A percentile compares a stretch with the other conserved stretches of the same genome.
These are phyloP conservation scores for Cyprinodon tularosa DNA, from an alignment of 2,113 vertebrate genomes.

Conservation along the genomic window DNA sequence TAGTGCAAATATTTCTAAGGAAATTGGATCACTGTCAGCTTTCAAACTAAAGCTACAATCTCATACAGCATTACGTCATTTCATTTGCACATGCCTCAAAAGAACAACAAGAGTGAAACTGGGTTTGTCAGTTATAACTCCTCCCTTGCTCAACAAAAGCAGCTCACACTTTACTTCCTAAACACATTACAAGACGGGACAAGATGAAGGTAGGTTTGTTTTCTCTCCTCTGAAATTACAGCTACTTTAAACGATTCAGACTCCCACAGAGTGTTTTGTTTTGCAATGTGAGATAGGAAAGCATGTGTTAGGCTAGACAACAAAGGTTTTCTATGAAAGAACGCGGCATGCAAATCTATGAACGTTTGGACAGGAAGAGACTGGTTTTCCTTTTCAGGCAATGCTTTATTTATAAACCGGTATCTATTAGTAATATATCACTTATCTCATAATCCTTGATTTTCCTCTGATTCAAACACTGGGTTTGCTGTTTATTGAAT, in stretches of 20 bases:
- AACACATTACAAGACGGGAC: not conserved
- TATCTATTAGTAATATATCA: not conserved
- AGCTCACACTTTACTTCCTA: too few species aligned
- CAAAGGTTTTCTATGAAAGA: not conserved
- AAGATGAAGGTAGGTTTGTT: not conserved
- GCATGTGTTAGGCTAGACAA: not conserved
- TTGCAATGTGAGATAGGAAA: not conserved
- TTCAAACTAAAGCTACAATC: not conserved
- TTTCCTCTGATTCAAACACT: not conserved
- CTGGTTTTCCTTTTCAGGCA: not conserved
- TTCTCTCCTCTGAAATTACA: not conserved
- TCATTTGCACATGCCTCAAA: too few species aligned
- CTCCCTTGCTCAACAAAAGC: too few species aligned
- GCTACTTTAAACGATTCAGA: not conserved
- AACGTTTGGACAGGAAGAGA: not conserved
- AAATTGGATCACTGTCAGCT: not conserved
- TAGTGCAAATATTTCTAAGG: not conserved
- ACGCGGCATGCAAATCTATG: not conserved
- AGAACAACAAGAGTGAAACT: not conserved
- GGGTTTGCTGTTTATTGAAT: not conserved
- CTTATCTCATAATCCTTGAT: not conserved
- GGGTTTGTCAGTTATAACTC: too few species aligned
- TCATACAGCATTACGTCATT: not conserved
- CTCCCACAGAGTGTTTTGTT: not conserved
- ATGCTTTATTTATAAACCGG: not conserved